Evolutionary conservation across 2,888 invertebrate genomes (phyloP).

Genomic region (Ischnura elegans): DNA sequence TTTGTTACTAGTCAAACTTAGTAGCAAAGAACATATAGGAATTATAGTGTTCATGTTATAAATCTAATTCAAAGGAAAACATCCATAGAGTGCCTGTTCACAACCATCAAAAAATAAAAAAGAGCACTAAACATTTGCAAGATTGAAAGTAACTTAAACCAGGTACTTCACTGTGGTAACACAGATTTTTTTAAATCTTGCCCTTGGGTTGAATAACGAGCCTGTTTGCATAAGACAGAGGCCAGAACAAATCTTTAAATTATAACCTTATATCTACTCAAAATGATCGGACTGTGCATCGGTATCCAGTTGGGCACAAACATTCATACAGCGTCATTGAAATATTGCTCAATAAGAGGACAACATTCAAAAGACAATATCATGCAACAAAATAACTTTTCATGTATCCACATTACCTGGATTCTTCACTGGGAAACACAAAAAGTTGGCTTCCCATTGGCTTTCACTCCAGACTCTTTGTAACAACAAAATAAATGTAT

Average conservation of each 20-base stretch:
- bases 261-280: neutral
- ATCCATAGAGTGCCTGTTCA: neutral
- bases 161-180: neutral
- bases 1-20: neutral
- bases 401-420: neutral
- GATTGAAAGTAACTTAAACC: neutral
- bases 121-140: neutral
- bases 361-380: constrained; percentile 27
- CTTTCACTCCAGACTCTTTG: constrained; percentile 4
- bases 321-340: neutral
- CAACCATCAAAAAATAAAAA: constrained; percentile 3
- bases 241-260: constrained; percentile 22
- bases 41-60: neutral
- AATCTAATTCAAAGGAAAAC: constrained; percentile 2
- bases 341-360: neutral
- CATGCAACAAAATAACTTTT: constrained; percentile 25
- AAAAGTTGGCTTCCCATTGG: constrained; percentile 12
- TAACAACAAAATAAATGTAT: constrained; percentile 27
- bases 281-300: neutral
- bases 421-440: constrained; percentile 36
- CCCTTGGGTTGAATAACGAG: neutral
- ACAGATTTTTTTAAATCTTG: neutral
- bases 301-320: constrained; percentile 56
- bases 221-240: neutral
- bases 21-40: neutral